A percentile compares a stretch with the other conserved stretches of the same genome.
Evolutionary conservation across 2,797 vertebrate genomes (phyloP).

Genomic region (Somateria mollissima): DNA sequence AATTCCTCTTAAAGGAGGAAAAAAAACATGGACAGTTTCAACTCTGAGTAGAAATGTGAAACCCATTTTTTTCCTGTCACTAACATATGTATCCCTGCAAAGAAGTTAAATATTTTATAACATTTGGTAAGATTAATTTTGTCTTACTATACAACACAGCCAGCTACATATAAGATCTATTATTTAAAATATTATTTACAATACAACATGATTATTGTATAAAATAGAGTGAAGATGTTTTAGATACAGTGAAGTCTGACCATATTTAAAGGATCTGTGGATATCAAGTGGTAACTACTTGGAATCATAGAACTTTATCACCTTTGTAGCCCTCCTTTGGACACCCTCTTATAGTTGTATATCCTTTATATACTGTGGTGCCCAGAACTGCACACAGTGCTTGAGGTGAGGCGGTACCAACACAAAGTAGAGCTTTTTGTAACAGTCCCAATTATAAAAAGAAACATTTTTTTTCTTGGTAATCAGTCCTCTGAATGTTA

Average conservation of each 20-base stretch:
- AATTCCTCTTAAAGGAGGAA: not conserved
- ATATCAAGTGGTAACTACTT: not conserved
- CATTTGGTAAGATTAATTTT: not conserved
- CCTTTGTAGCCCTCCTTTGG: too few species aligned
- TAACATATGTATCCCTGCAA: not conserved
- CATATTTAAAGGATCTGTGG: not conserved
- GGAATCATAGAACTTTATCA: too few species aligned
- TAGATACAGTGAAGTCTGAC: not conserved
- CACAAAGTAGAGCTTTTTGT: not conserved
- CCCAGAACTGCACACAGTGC: too few species aligned
- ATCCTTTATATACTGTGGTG: too few species aligned
- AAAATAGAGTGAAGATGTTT: not conserved
- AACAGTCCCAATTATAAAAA: not conserved
- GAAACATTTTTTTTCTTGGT: not conserved
- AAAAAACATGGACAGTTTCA: not conserved
- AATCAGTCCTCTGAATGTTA: not conserved
- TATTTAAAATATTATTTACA: not conserved
- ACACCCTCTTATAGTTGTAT: too few species aligned
- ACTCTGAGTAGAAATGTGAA: not conserved
- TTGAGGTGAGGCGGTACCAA: too few species aligned
- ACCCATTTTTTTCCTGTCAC: not conserved
- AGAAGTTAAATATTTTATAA: not conserved
- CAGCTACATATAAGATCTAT: not conserved
- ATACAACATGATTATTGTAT: not conserved
- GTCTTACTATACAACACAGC: not conserved